Evolutionary conservation across 2,888 invertebrate species (phyloP).

Genomic region (Apotomis betuletana): DNA sequence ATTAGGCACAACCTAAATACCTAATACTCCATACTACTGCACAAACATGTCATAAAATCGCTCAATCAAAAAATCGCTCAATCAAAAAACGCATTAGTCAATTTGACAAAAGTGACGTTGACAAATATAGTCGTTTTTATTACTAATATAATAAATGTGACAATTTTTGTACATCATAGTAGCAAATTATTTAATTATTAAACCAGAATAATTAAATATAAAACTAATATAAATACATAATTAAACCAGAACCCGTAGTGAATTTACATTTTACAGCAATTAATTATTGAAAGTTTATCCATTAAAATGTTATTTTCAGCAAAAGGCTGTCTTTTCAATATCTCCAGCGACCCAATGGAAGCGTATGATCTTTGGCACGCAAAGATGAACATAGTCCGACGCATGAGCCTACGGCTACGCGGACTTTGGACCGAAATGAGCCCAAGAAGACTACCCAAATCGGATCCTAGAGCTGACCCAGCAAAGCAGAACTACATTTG

Average conservation of each 20-base stretch:
- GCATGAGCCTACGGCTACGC: constrained; percentile 54
- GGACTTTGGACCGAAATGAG: constrained; percentile 55
- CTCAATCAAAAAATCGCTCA: too few relatives aligned
- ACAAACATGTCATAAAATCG: too few relatives aligned
- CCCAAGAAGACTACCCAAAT: constrained; percentile 49
- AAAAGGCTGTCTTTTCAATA: constrained; percentile 61
- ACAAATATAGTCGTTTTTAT: neutral
- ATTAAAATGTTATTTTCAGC: constrained; percentile 49
- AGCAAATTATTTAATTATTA: too few relatives aligned
- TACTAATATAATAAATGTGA: too few relatives aligned
- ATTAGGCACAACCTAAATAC: too few relatives aligned
- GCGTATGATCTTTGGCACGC: constrained; percentile 57
- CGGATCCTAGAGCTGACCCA: constrained; percentile 56
- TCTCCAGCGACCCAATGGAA: constrained; percentile 59
- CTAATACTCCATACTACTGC: too few relatives aligned
- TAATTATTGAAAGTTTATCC: too few relatives aligned
- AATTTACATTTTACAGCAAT: too few relatives aligned
- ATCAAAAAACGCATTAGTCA: too few relatives aligned
- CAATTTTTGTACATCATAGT: too few relatives aligned
- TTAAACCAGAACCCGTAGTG: too few relatives aligned
- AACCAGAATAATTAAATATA: neutral
- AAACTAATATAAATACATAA: neutral
- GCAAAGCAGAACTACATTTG: constrained; percentile 54
- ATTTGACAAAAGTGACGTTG: too few relatives aligned
- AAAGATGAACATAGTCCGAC: constrained; percentile 53